Conservation (phyloP, 2,888 invertebrate species). For the Busseola fusca region DNA sequence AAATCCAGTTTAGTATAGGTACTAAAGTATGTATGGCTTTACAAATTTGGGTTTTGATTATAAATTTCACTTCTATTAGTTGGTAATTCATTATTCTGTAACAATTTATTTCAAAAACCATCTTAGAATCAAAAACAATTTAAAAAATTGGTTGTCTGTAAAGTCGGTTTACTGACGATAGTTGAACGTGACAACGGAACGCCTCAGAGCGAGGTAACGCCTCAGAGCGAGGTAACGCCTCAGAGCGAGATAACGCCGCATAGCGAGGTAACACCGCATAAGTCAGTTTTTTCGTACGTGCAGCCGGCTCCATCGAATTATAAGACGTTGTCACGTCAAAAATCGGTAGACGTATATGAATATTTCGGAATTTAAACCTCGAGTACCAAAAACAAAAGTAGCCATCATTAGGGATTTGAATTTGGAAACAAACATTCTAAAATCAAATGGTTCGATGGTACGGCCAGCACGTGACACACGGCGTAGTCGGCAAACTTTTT, state of each 20-base stretch:
- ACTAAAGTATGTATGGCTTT: background rate
- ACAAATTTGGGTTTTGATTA: background rate
- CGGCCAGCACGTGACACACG: slow-evolving; percentile 66
- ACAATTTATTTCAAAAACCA: slow-evolving; percentile 13
- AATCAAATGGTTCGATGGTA: slow-evolving; percentile 60
- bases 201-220: too few relatives aligned
- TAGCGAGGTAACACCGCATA: too few relatives aligned
- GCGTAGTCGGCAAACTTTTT: slow-evolving; percentile 83
- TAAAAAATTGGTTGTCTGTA: background rate
- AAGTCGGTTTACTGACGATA: too few relatives aligned
- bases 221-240: too few relatives aligned
- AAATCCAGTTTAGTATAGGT: slow-evolving; percentile 1
- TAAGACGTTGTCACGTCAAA: too few relatives aligned
- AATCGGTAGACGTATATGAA: background rate
- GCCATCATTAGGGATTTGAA: slow-evolving; percentile 41
- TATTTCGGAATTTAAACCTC: slow-evolving; percentile 4
- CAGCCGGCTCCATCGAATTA: too few relatives aligned
- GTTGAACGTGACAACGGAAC: too few relatives aligned
- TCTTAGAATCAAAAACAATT: background rate
- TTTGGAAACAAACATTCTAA: slow-evolving; percentile 50
- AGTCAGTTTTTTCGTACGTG: too few relatives aligned
- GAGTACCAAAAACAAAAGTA: slow-evolving; percentile 26
- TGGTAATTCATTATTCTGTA: background rate
- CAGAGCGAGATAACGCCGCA: too few relatives aligned
- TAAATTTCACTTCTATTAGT: slow-evolving; percentile 1